phyloP scores from a whole-genome alignment of 2,888 invertebrate species.

The Scotopteryx bipunctaria region DNA sequence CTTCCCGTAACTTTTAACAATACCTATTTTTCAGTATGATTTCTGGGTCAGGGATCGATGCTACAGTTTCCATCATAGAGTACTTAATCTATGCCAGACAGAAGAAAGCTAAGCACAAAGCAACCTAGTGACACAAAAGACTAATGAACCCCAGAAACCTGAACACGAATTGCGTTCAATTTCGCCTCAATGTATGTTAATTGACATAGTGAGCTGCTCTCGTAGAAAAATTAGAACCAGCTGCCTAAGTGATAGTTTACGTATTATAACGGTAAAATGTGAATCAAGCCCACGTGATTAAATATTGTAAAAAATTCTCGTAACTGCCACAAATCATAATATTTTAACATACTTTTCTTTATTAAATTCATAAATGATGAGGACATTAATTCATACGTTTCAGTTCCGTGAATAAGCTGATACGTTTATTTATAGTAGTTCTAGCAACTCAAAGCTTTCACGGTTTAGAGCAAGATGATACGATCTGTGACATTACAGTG shows the following conservation, averaged over 20 bases:
- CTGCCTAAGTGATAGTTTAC: conserved; percentile 4
- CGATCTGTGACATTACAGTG: too few species aligned
- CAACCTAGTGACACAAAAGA: conserved; percentile 17
- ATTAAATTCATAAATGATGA: too few species aligned
- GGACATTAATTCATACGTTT: too few species aligned
- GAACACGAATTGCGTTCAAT: conserved; percentile 7
- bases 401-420: too few species aligned
- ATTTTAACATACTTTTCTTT: too few species aligned
- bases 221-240: conserved; percentile 17
- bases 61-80: too few species aligned
- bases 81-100: not conserved
- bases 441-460: too few species aligned
- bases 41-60: not conserved
- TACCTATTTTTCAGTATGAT: conserved; percentile 3
- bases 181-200: conserved; percentile 23
- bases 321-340: too few species aligned
- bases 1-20: not conserved
- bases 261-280: conserved; percentile 8
- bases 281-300: conserved; percentile 1
- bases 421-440: too few species aligned
- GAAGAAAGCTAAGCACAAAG: not conserved
- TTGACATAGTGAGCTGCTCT: conserved; percentile 21
- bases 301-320: not conserved
- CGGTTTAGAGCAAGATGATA: too few species aligned
- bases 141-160: conserved; percentile 6